Evolutionary conservation across 2,797 vertebrate genomes (phyloP), one percentile per base, ranked within the genome.

Genomic region (Sardinella longiceps): DNA sequence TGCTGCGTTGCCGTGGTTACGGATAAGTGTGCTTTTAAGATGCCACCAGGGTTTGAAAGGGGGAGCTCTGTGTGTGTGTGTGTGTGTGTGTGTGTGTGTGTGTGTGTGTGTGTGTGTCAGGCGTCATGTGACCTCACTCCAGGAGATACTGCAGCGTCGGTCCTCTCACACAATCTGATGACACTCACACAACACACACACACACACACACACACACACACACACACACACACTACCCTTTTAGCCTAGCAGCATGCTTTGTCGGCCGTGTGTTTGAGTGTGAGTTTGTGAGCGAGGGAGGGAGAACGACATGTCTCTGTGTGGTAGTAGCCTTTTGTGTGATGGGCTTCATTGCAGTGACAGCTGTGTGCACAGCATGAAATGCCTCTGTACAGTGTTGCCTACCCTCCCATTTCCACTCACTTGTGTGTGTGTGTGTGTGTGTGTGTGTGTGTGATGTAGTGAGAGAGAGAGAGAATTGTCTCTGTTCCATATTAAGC

Each of bases 1-100:
- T 85, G 85, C 88, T 88, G 90, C 84, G 94, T 95, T 94, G 89
- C 94, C 92, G 93, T 94, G 92, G 93, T 86, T 93, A 91, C 92
- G 50, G 91, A 92, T 87, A 66, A 90, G 90, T 90, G 89, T 90
- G 88, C 91, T 93, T 93, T 66, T 53, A 88, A 91, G 90, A 92
- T 33, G 30, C 66, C 66, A 74, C 60, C 25, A 25, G 60, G 60
- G 60, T 30, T 25, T 63, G 66, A 74, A 74, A 20, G 66, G 66
- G 20, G n/a, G 60, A 2, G 66, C n/a, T n/a, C n/a, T n/a, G n/a
- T n/a, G n/a, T n/a, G n/a, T n/a, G n/a, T n/a, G n/a, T n/a, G n/a
- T n/a, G n/a, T n/a, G n/a, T n/a, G n/a, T n/a, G n/a, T n/a, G n/a
- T n/a, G n/a, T n/a, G n/a, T n/a, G n/a, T n/a, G n/a, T n/a, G n/a